Base-by-base conservation (phyloP, 2,797 vertebrate species). In the Myotis vivesi region DNA sequence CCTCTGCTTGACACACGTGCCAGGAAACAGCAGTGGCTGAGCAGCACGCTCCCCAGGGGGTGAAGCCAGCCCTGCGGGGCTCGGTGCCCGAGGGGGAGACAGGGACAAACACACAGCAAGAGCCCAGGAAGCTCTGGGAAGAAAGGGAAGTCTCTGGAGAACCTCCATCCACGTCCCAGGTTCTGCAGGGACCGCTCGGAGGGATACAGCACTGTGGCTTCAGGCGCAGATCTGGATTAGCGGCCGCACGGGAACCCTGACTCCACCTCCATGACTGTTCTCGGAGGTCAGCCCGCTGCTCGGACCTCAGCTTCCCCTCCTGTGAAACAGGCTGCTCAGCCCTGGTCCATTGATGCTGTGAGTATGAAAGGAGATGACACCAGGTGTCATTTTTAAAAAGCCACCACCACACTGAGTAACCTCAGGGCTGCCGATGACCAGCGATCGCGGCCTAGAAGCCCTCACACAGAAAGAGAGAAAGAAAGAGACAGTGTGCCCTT, bases 341-440 rank as follows among this genome's bases (percentile, higher is more conserved):
- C 33, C 49, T 46, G 9, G 0, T 19, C 8, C 80, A 62, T 0
- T 0, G 5, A 41, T 11, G 0, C 3, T 68, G 5, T 68, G 5
- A 71, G 23, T 36, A 73, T 41, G 51, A 77, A 68, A 30, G 80
- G 12, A 57, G 57, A 69, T 44, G 82, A 53, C 22, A 76, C 20
- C 20, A 38, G 8, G 20, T n/a, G 1, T 17, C 9, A 28, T 25
- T 73, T 9, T 17, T 44, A 19, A 80, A 59, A 84, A 57, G 2
- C 8, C 30, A 85, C 76, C 75, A 36, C 38, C 22, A 66, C 36
- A 6, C 44, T 5, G 36, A 90, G 55, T 66, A 33, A 44, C 53
- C 46, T 72, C 51, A 25, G 17, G 20, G 41, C 33, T 38, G 28
- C 66, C 30, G n/a, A 73, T 1, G 72, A 55, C n/a, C 28, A 2